A percentile compares a stretch with the other conserved stretches of the same genome.
These are phyloP conservation scores for Anagrus nilaparvatae DNA, from an alignment of 1,140 invertebrate genomes.

Conservation along the genomic window DNA sequence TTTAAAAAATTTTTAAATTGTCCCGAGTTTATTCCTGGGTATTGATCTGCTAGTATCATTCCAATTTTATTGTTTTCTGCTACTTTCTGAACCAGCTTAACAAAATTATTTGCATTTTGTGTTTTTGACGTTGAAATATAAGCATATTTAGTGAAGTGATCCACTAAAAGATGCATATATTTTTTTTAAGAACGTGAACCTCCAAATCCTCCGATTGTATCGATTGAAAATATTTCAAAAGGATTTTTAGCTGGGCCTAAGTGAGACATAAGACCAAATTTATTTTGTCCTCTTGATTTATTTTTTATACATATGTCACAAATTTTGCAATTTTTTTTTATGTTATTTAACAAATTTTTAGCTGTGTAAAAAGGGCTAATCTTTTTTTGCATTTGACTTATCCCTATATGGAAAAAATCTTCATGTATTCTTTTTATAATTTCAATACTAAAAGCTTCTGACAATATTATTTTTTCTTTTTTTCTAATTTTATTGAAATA, in stretches of 20 bases:
- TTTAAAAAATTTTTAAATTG: slow-evolving; percentile 17
- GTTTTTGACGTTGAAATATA: slow-evolving; percentile 29
- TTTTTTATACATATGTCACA: too few relatives aligned
- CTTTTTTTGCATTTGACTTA: too few relatives aligned
- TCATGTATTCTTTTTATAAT: too few relatives aligned
- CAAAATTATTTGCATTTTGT: slow-evolving; percentile 29
- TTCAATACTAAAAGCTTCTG: too few relatives aligned
- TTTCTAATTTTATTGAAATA: too few relatives aligned
- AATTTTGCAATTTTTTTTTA: too few relatives aligned
- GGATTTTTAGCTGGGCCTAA: slow-evolving; percentile 18
- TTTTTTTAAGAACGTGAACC: slow-evolving; percentile 25
- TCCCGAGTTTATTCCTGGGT: slow-evolving; percentile 16
- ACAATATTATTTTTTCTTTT: too few relatives aligned
- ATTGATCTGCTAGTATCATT: slow-evolving; percentile 16
- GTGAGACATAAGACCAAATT: too few relatives aligned
- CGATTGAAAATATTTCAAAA: slow-evolving; percentile 32
- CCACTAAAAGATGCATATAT: slow-evolving; percentile 26
- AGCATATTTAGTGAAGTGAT: slow-evolving; percentile 27
- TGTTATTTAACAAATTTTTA: too few relatives aligned
- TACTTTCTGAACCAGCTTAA: slow-evolving; percentile 26
- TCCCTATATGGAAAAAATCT: too few relatives aligned
- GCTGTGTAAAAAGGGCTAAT: too few relatives aligned
- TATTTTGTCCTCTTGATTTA: too few relatives aligned
- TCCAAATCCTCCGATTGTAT: slow-evolving; percentile 29
- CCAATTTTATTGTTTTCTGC: slow-evolving; percentile 21